Conservation (phyloP, 2,113 vertebrate species). For the Aphelocoma coerulescens region DNA sequence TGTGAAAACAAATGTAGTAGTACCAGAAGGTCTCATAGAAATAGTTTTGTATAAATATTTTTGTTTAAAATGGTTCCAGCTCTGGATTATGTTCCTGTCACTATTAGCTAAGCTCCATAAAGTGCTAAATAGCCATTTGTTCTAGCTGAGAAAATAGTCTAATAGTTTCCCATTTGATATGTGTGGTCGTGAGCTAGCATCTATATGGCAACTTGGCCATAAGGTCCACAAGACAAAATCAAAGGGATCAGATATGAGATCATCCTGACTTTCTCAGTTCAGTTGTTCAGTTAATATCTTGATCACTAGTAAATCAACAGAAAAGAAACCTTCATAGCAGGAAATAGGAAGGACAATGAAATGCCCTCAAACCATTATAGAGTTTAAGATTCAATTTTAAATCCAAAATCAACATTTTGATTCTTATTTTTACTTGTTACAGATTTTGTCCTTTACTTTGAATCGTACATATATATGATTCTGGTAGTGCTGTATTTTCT, state of each 20-base stretch:
- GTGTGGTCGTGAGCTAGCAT: neutral
- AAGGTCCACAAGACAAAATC: neutral
- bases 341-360: neutral
- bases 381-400: neutral
- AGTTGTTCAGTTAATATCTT: neutral
- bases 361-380: neutral
- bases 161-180: neutral
- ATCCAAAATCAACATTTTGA: neutral
- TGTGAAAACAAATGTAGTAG: neutral
- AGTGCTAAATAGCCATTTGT: neutral
- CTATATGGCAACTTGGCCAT: accelerated
- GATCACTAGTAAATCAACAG: neutral
- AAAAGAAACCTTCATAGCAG: neutral
- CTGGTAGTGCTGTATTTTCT: neutral
- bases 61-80: neutral
- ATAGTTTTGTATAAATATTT: neutral
- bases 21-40: neutral
- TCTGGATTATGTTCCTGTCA: neutral
- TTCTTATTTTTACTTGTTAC: neutral
- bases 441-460: neutral
- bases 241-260: neutral
- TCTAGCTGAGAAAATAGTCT: neutral
- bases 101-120: neutral
- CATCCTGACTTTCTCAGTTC: neutral
- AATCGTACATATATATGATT: neutral